A percentile compares a stretch with the other conserved stretches of the same genome.
phyloP scores from a whole-genome alignment of 2,113 vertebrate genomes.

The Lycaon pictus region DNA sequence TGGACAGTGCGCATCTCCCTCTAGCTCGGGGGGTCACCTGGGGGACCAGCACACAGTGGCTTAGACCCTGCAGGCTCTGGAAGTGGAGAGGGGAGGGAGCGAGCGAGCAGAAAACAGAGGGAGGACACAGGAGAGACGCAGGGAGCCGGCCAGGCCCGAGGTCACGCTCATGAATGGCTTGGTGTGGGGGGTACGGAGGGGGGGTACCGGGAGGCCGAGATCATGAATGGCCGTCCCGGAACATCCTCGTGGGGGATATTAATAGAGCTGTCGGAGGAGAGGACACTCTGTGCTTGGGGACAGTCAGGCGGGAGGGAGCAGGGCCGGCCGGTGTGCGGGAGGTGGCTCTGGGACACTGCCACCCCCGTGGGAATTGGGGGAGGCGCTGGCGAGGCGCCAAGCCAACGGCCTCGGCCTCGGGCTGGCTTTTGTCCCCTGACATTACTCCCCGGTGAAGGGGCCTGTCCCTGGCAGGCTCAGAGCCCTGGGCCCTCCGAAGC shows the following conservation, averaged over 20 bases:
- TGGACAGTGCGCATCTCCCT: background rate
- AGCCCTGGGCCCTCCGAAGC: background rate
- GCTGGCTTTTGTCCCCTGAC: background rate
- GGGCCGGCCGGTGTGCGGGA: background rate
- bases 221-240: constrained; percentile 20
- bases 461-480: rapidly evolving
- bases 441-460: background rate
- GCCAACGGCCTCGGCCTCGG: too few relatives aligned
- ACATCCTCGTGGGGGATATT: constrained; percentile 49
- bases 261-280: constrained; percentile 39
- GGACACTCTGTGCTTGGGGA: constrained; percentile 37
- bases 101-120: background rate
- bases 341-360: background rate
- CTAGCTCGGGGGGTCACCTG: background rate
- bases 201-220: background rate
- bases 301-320: background rate
- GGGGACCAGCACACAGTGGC: background rate
- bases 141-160: background rate
- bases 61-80: background rate
- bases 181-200: background rate
- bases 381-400: background rate
- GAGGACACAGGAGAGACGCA: background rate
- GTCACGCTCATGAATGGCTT: constrained; percentile 17
- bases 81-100: background rate
- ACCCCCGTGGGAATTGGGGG: background rate